Evolutionary conservation across 2,797 vertebrate species (phyloP).

Genomic region (Parotocinclus haroldoi): DNA sequence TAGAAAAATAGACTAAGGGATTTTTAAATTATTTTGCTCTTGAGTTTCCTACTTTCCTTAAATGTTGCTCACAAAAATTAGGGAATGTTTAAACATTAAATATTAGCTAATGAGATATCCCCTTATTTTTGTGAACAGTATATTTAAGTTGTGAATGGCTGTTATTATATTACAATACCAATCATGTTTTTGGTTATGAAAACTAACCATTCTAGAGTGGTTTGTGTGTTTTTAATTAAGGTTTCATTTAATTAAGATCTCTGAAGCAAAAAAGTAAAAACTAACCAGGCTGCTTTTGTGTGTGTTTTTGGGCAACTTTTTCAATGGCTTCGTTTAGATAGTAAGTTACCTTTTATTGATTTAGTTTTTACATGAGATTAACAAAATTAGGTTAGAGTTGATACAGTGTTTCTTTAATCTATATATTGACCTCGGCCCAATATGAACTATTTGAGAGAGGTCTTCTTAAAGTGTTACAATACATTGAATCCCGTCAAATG

Average conservation of each 20-base stretch:
- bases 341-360: no score
- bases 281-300: conserved; percentile 15
- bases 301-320: background rate
- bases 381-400: no score
- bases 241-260: conserved; percentile 16
- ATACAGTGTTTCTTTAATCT: no score
- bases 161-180: conserved; percentile 11
- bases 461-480: no score
- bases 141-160: conserved; percentile 14
- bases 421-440: no score
- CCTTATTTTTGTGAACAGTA: conserved; percentile 14
- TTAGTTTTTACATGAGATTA: no score
- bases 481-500: no score
- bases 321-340: background rate
- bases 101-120: no score
- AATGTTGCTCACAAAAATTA: no score
- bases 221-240: conserved; percentile 14
- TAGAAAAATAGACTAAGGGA: conserved; percentile 13
- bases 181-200: conserved; percentile 9
- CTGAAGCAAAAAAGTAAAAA: no score
- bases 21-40: conserved; percentile 29
- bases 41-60: conserved; percentile 19
- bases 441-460: no score
- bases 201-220: conserved; percentile 17
- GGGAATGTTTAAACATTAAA: no score